These are phyloP conservation scores for Trilocha varians DNA, from an alignment of 2,888 invertebrate genomes.

Conservation along the genomic window DNA sequence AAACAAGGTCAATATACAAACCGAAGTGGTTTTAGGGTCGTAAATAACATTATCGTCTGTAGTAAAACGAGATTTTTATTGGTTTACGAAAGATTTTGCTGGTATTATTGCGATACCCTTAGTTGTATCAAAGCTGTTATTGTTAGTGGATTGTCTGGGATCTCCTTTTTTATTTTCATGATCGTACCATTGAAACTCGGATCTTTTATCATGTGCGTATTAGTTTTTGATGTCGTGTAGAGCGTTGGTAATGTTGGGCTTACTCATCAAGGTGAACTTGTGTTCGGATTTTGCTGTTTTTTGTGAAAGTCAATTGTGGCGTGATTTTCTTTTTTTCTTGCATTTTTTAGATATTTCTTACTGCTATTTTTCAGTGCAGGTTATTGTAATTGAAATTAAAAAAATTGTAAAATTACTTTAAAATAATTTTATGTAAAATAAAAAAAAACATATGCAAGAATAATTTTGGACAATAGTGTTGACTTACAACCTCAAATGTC, in stretches of 20 bases:
- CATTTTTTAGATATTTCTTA: too few relatives aligned
- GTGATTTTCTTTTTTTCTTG: too few relatives aligned
- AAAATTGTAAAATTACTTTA: too few relatives aligned
- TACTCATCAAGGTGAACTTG: neutral
- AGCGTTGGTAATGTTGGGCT: neutral
- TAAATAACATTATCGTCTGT: conserved; percentile 27
- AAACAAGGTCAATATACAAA: conserved; percentile 22
- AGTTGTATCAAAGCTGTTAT: conserved; percentile 6
- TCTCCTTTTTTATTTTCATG: conserved; percentile 1
- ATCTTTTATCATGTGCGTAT: neutral
- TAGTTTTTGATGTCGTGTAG: neutral
- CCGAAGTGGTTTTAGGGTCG: conserved; percentile 23
- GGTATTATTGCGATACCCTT: conserved; percentile 13
- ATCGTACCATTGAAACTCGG: neutral
- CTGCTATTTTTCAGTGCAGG: too few relatives aligned
- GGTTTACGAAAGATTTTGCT: conserved; percentile 20
- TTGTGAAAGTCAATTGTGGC: too few relatives aligned
- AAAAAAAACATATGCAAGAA: too few relatives aligned
- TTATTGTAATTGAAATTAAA: too few relatives aligned
- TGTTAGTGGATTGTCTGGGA: conserved; percentile 1
- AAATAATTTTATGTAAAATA: too few relatives aligned
- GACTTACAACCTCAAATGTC: too few relatives aligned
- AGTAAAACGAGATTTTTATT: conserved; percentile 27
- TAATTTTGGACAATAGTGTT: too few relatives aligned
- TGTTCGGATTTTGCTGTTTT: too few relatives aligned